Conservation (phyloP, 30 jellyfish, hydroid and myxozoan species). For the Clytia hemisphaerica region DNA sequence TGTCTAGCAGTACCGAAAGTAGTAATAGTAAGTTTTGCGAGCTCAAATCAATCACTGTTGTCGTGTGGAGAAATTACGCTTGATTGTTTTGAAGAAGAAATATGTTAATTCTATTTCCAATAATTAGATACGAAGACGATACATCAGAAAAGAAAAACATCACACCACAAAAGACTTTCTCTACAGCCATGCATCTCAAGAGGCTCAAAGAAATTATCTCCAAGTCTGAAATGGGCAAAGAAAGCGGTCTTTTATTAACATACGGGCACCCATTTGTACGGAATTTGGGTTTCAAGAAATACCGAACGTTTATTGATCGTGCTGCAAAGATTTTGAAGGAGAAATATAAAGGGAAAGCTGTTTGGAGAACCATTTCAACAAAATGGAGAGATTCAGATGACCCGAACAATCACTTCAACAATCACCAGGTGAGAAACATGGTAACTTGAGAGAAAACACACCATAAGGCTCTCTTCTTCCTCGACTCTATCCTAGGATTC, state of each 20-base stretch:
- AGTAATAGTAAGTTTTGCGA: no score
- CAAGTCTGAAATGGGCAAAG: constrained; percentile 63
- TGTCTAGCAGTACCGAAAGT: no score
- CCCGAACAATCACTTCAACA: constrained; percentile 51
- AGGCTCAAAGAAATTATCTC: constrained; percentile 41
- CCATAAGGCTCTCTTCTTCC: background rate
- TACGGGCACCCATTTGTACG: constrained; percentile 70
- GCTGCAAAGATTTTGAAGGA: constrained; percentile 52
- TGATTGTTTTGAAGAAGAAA: no score
- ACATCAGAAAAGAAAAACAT: no score
- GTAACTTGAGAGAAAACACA: no score
- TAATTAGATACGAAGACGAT: no score
- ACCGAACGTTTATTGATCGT: constrained; percentile 70
- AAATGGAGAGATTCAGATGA: constrained; percentile 53
- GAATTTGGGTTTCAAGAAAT: constrained; percentile 50
- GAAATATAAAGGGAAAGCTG: constrained; percentile 69
- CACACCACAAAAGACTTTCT: no score
- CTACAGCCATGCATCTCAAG: constrained; percentile 51
- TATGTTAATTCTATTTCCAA: no score
- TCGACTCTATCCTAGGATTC: background rate
- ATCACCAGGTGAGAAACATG: constrained; percentile 84
- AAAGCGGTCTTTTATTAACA: constrained; percentile 71
- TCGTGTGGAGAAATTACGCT: no score
- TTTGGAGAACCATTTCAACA: constrained; percentile 83
- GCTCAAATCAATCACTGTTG: no score